Conservation (phyloP, 2,797 vertebrate genomes). For the Macropodus opercularis region DNA sequence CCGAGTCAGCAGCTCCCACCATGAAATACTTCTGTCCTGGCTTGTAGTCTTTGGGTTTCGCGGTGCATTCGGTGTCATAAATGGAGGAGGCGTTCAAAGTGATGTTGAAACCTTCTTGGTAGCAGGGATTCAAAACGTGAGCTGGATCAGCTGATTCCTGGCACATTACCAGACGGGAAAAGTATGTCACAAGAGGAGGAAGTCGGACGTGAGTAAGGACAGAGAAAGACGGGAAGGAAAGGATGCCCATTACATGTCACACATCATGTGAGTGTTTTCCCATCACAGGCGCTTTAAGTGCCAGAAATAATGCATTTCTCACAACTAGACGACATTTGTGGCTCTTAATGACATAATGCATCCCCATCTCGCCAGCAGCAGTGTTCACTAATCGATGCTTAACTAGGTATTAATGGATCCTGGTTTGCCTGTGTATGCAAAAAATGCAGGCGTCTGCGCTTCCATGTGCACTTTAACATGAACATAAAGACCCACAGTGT, state of each 20-base stretch:
- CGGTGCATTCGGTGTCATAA: conserved; percentile 87
- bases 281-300: conserved; percentile 10
- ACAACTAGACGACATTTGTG: conserved; percentile 28
- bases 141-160: conserved; percentile 72
- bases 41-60: conserved; percentile 72
- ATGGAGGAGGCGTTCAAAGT: conserved; percentile 70
- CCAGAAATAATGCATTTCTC: conserved; percentile 51
- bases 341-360: conserved; percentile 74
- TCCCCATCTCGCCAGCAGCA: conserved; percentile 40
- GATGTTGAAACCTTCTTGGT: conserved; percentile 77
- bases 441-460: neutral
- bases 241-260: neutral
- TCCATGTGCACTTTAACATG: conserved; percentile 4
- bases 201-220: neutral
- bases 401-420: conserved; percentile 57
- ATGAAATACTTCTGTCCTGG: conserved; percentile 72
- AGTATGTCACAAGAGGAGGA: neutral
- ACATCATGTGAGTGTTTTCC: no score
- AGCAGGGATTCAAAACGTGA: conserved; percentile 87
- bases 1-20: conserved; percentile 81
- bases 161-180: neutral
- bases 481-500: neutral
- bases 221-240: neutral
- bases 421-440: conserved; percentile 15
- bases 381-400: conserved; percentile 52